Percentiles rank a stretch among this genome's conserved stretches.
Evolutionary conservation across 2,797 vertebrate species (phyloP).

Genomic region (Anomalospiza imberbis): DNA sequence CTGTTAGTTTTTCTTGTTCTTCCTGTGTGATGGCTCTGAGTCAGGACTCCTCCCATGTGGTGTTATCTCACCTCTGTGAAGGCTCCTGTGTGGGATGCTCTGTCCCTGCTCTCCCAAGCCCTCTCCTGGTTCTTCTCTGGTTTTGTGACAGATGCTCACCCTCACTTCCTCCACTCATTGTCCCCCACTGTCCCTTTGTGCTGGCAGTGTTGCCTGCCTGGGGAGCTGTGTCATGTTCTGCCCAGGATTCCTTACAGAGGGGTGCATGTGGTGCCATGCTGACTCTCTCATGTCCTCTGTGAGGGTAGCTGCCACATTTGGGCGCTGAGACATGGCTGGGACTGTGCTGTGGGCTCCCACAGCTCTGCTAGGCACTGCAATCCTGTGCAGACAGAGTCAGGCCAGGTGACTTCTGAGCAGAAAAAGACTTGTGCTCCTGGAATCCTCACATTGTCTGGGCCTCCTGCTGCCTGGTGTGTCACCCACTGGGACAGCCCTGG

Average conservation of each 20-base stretch:
- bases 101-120: not conserved
- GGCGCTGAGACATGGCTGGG: rapidly evolving
- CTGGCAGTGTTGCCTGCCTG: not conserved
- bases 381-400: not conserved
- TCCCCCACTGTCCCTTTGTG: not conserved
- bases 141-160: not conserved
- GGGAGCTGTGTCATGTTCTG: not conserved
- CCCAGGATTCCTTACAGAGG: not conserved
- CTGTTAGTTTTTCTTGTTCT: conserved; percentile 49
- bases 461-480: not conserved
- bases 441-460: not conserved
- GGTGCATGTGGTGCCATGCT: rapidly evolving
- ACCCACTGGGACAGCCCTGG: not conserved
- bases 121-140: not conserved
- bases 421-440: not conserved
- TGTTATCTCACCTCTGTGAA: not conserved
- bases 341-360: rapidly evolving
- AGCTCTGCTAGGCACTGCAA: not conserved
- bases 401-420: not conserved
- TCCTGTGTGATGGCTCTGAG: not conserved
- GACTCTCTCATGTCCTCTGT: rapidly evolving
- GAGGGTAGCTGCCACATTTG: not conserved
- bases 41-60: not conserved
- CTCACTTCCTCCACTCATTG: rapidly evolving
- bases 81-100: not conserved